Conservation (phyloP, 2,888 invertebrate species). For the Anoncus sp. region DNA sequence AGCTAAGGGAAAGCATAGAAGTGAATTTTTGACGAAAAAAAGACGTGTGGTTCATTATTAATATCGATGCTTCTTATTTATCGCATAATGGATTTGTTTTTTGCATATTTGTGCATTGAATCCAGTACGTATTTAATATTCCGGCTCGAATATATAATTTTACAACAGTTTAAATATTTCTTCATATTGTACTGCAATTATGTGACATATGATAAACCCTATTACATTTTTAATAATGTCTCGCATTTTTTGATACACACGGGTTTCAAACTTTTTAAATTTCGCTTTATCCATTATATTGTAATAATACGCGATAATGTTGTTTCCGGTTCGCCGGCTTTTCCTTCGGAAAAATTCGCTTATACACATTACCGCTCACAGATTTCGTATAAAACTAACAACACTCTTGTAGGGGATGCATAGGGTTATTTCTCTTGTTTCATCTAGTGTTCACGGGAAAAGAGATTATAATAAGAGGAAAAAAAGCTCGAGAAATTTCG, state of each 20-base stretch:
- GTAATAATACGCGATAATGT: not conserved
- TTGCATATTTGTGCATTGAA: not conserved
- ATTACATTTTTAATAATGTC: not conserved
- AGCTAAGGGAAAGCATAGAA: not conserved
- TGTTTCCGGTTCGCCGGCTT: no score
- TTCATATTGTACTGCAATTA: not conserved
- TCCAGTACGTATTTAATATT: no score
- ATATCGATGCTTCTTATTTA: not conserved
- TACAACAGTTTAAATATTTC: no score
- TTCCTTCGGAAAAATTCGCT: not conserved
- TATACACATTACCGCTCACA: not conserved
- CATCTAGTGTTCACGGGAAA: not conserved
- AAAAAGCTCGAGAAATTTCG: slow-evolving; percentile 17
- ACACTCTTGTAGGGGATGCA: slow-evolving; percentile 6
- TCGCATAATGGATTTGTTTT: not conserved
- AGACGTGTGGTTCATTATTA: not conserved
- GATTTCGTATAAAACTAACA: slow-evolving; percentile 3
- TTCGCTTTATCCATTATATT: slow-evolving; percentile 1
- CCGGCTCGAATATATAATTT: no score
- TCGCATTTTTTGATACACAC: not conserved
- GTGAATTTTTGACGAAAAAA: slow-evolving; percentile 3
- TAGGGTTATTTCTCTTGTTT: not conserved
- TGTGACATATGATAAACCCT: not conserved
- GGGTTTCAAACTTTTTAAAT: not conserved
- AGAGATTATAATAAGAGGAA: slow-evolving; percentile 16